These are phyloP conservation scores for Drosophila meridionalis DNA, from an alignment of 2,888 invertebrate species.

Conservation along the genomic window DNA sequence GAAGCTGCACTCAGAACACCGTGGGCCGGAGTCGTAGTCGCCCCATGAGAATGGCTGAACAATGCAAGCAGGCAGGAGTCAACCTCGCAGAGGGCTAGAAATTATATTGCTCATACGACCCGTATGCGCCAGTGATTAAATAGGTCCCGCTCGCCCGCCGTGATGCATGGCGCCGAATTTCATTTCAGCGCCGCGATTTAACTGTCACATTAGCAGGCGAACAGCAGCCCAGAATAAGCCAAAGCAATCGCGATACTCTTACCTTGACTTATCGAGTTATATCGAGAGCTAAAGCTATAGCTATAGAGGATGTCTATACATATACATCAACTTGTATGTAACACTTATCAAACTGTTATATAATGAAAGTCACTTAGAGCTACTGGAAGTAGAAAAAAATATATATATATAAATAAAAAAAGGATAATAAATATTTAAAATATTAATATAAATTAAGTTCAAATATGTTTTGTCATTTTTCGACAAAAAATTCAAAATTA, in stretches of 20 bases:
- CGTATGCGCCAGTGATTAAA: constrained; percentile 59
- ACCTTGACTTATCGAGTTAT: too few relatives aligned
- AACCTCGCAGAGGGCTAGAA: background rate
- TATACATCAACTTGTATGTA: too few relatives aligned
- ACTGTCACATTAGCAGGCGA: constrained; percentile 52
- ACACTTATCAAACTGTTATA: too few relatives aligned
- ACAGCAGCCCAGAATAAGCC: background rate
- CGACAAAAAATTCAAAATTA: too few relatives aligned
- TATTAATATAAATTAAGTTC: too few relatives aligned
- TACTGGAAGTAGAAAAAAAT: too few relatives aligned
- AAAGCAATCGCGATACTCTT: constrained; percentile 9
- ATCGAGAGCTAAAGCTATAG: too few relatives aligned
- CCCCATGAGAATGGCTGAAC: constrained; percentile 7
- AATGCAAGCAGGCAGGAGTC: constrained; percentile 23
- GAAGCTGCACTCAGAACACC: constrained; percentile 5
- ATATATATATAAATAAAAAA: too few relatives aligned
- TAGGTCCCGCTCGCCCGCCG: constrained; percentile 15
- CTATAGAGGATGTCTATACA: too few relatives aligned
- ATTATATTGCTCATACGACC: constrained; percentile 52
- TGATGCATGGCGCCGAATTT: constrained; percentile 35
- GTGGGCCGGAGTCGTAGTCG: background rate
- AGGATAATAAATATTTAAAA: too few relatives aligned
- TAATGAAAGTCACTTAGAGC: too few relatives aligned
- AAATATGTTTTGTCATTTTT: too few relatives aligned
- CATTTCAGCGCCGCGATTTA: constrained; percentile 57